Percentiles rank a stretch among this genome's conserved stretches.
Conservation (phyloP, 2,113 vertebrate genomes). For the Chrysemys picta region DNA sequence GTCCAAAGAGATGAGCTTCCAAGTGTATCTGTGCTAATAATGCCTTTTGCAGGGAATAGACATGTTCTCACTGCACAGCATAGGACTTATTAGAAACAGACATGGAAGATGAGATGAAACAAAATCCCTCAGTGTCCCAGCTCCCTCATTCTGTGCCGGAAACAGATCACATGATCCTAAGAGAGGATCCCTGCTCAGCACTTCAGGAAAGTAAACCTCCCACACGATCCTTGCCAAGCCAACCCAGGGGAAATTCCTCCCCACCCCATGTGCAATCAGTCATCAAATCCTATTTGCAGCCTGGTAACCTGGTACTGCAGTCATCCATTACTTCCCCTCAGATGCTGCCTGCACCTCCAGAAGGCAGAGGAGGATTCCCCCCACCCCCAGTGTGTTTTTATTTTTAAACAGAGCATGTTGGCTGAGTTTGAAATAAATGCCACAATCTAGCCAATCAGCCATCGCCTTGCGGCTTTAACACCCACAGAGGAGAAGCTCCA, state of each 20-base stretch:
- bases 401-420: background rate
- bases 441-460: background rate
- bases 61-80: background rate
- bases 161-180: background rate
- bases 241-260: background rate
- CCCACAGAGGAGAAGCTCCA: background rate
- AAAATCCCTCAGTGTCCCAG: background rate
- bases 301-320: background rate
- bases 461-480: background rate
- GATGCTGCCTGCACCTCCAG: background rate
- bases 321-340: background rate
- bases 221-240: background rate
- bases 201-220: background rate
- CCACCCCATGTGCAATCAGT: background rate
- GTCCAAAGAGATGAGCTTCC: background rate
- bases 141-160: background rate
- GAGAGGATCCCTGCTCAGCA: background rate
- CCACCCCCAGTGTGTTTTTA: background rate
- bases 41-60: background rate
- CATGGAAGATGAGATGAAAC: background rate
- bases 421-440: background rate
- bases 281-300: background rate
- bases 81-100: background rate
- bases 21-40: background rate
- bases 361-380: too few relatives aligned